phyloP scores from a whole-genome alignment of 2,888 invertebrate genomes.

The Azorinus chamasolen region DNA sequence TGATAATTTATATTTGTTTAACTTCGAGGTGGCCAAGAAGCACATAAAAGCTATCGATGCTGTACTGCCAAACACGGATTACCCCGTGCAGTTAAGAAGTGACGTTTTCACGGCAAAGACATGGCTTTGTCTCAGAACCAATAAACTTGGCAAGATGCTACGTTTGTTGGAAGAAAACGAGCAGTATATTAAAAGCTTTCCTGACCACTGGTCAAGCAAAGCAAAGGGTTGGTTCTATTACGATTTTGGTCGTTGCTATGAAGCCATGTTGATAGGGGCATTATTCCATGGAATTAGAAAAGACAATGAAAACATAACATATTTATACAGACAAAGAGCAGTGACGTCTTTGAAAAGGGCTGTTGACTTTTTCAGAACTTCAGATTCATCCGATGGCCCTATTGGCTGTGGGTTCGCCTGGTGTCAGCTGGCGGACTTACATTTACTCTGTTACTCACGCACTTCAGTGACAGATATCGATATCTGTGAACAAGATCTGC shows the following conservation, averaged over 20 bases:
- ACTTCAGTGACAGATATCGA: too few relatives aligned
- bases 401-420: conserved; percentile 16
- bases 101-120: conserved; percentile 19
- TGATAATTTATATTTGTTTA: conserved; percentile 9
- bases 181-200: conserved; percentile 4
- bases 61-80: not conserved
- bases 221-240: conserved; percentile 23
- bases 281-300: not conserved
- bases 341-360: conserved; percentile 4
- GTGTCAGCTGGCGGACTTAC: too few relatives aligned
- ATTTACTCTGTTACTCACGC: too few relatives aligned
- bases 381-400: conserved; percentile 18
- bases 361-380: conserved; percentile 7
- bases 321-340: not conserved
- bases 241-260: conserved; percentile 7
- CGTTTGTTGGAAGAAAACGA: conserved; percentile 1
- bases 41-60: not conserved
- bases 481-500: too few relatives aligned
- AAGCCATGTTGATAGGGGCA: not conserved
- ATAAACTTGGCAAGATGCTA: conserved; percentile 13
- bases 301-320: not conserved
- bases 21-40: not conserved
- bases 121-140: conserved; percentile 6
- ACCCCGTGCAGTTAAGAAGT: conserved; percentile 4
- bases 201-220: conserved; percentile 5